phyloP scores from a whole-genome alignment of 2,113 vertebrate genomes.

The Jacana jacana region DNA sequence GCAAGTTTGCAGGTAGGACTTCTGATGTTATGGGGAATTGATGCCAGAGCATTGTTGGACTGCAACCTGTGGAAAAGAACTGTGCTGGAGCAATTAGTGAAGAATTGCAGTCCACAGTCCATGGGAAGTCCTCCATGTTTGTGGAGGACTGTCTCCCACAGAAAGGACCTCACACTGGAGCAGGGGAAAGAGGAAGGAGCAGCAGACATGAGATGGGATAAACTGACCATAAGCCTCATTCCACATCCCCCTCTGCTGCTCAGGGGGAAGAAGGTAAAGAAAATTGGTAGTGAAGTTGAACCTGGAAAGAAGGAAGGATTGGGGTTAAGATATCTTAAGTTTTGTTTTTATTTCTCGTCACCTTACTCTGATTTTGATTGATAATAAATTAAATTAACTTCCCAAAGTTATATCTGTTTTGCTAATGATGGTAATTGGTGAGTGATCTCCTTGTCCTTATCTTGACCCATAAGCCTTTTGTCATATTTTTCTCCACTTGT shows the following conservation, averaged over 20 bases:
- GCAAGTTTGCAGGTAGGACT: not conserved
- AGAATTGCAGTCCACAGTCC: not conserved
- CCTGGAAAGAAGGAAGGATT: fast-evolving
- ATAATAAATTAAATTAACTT: not conserved
- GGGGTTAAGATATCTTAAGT: fast-evolving
- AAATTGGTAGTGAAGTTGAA: not conserved
- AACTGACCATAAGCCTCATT: fast-evolving
- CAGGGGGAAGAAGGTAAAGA: fast-evolving
- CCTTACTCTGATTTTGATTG: not conserved
- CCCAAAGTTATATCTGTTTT: not conserved
- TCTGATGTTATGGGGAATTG: fast-evolving
- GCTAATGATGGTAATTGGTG: fast-evolving
- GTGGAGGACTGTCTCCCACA: not conserved
- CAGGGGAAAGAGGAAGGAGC: not conserved
- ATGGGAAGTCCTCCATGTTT: no score
- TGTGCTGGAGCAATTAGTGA: fast-evolving
- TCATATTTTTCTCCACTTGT: not conserved
- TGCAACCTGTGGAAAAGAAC: fast-evolving
- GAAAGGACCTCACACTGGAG: fast-evolving
- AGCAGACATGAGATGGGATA: not conserved
- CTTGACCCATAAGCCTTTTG: fast-evolving
- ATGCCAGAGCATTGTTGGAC: not conserved
- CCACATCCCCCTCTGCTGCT: fast-evolving
- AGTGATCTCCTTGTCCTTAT: not conserved
- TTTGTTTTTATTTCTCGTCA: not conserved